phyloP scores from a whole-genome alignment of 1,140 invertebrate genomes.

The Aphelinus atriplicis region DNA sequence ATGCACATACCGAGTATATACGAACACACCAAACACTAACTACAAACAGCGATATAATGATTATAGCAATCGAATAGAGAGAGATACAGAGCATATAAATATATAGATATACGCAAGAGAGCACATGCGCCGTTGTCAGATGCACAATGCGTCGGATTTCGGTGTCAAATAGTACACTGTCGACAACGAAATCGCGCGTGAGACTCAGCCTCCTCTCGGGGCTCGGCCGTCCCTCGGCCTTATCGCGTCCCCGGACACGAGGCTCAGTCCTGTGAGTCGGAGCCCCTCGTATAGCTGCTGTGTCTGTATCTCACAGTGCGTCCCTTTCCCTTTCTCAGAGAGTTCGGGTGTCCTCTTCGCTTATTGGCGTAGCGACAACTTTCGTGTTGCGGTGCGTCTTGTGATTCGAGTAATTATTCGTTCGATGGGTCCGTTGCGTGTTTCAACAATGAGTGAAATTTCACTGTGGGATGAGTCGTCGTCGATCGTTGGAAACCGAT shows the following conservation, averaged over 20 bases:
- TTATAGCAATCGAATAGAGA: no score
- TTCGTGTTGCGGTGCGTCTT: background rate
- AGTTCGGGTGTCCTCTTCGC: no score
- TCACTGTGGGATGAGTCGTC: no score
- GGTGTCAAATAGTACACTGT: conserved; percentile 43
- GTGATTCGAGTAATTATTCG: background rate
- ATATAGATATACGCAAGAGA: background rate
- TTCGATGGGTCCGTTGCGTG: no score
- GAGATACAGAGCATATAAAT: background rate
- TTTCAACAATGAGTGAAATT: no score
- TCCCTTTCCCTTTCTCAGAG: no score
- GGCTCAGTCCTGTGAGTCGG: conserved; percentile 71
- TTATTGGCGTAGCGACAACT: background rate
- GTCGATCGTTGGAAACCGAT: no score
- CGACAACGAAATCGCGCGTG: no score
- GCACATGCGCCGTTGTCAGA: conserved; percentile 67
- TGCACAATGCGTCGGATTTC: conserved; percentile 69
- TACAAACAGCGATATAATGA: no score
- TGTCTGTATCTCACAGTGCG: no score
- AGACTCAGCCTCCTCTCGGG: conserved; percentile 62
- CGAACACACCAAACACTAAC: no score
- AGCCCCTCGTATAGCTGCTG: conserved; percentile 47
- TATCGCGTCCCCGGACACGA: conserved; percentile 69
- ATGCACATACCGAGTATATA: conserved; percentile 1
- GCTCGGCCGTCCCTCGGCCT: conserved; percentile 67